A percentile compares a stretch with the other conserved stretches of the same genome.
These are phyloP conservation scores for Ferrisia virgata DNA, from an alignment of 2,888 invertebrate genomes.

Conservation along the genomic window DNA sequence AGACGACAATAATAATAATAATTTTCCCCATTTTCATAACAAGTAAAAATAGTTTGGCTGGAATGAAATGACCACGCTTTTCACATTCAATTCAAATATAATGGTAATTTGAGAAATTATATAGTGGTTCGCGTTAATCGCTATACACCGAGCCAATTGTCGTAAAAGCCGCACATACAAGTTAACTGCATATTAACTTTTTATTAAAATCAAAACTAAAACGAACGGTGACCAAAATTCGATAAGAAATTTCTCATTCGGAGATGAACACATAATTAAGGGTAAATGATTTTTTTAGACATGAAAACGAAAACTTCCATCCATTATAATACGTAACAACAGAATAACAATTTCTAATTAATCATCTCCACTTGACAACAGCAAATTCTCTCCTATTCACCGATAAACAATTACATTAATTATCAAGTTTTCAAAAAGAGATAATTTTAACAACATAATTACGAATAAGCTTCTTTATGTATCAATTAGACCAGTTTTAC, in stretches of 20 bases:
- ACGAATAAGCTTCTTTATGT: not conserved
- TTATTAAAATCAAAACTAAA: not conserved
- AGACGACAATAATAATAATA: not conserved
- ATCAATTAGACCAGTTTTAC: not conserved
- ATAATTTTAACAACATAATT: not conserved
- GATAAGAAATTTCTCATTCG: not conserved
- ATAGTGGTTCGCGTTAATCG: not conserved
- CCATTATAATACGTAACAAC: not conserved
- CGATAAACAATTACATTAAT: conserved; percentile 28
- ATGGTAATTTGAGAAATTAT: not conserved
- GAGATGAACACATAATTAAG: not conserved
- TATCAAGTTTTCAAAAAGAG: conserved; percentile 2
- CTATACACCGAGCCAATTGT: not conserved
- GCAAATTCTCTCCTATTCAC: conserved; percentile 15
- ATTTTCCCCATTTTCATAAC: not conserved
- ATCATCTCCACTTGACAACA: conserved; percentile 16
- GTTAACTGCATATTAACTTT: not conserved
- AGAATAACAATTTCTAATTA: conserved; percentile 28
- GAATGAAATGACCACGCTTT: not conserved
- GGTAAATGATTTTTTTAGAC: not conserved
- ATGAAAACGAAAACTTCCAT: conserved; percentile 22
- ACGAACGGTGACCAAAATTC: not conserved
- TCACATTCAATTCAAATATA: not conserved
- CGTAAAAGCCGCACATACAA: not conserved
- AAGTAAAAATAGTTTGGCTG: not conserved